These are phyloP conservation scores for Gymnodraco acuticeps DNA, from an alignment of 2,797 vertebrate species.

Conservation along the genomic window DNA sequence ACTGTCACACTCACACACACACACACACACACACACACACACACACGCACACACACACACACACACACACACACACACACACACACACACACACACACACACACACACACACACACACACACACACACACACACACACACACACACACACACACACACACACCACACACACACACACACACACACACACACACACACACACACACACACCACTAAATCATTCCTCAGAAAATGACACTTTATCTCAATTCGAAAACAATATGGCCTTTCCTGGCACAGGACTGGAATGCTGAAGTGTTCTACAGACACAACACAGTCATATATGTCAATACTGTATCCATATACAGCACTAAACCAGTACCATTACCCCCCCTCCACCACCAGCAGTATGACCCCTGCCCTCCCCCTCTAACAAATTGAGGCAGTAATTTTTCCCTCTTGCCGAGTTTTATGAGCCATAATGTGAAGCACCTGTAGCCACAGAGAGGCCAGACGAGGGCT, in stretches of 20 bases:
- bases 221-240: slow-evolving; percentile 72
- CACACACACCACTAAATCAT: slow-evolving; percentile 68
- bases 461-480: slow-evolving; percentile 86
- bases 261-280: slow-evolving; percentile 78
- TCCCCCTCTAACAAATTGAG: slow-evolving; percentile 77
- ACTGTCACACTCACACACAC: slow-evolving; percentile 25
- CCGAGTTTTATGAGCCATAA: slow-evolving; percentile 84
- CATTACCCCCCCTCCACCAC: neutral
- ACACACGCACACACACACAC: slow-evolving; percentile 34
- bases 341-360: slow-evolving; percentile 49
- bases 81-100: slow-evolving; percentile 39
- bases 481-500: slow-evolving; percentile 72
- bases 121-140: no score
- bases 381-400: slow-evolving; percentile 1
- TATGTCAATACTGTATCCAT: slow-evolving; percentile 81
- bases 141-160: slow-evolving; percentile 23
- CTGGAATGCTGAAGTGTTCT: slow-evolving; percentile 82
- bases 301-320: slow-evolving; percentile 79
- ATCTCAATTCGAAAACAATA: slow-evolving; percentile 83
- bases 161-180: no score
- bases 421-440: slow-evolving; percentile 83
- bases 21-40: slow-evolving; percentile 25
- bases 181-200: slow-evolving; percentile 27
- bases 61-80: slow-evolving; percentile 26
- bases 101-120: slow-evolving; percentile 25